Base-by-base conservation (phyloP, 2,113 vertebrate species). In the Engystomops pustulosus region DNA sequence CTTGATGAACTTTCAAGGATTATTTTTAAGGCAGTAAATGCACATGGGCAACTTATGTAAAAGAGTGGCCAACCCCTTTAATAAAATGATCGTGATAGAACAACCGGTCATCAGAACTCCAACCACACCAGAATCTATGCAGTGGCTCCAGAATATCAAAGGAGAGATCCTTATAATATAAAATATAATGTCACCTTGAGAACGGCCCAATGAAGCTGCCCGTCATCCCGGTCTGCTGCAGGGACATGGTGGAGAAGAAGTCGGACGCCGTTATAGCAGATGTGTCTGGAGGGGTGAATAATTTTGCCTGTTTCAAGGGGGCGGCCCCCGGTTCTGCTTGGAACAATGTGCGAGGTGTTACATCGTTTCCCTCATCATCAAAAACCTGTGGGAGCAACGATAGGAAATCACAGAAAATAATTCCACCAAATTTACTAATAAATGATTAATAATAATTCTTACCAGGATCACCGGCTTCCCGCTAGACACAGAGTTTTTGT, bases 301-400 rank as follows among this genome's bases (percentile, higher is more conserved):
- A 77, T 87, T 93, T 93, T 84, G 34, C 91, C 79, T 87, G 90
- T 87, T 89, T 95, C 27, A 30, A 1, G 6, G 32, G 85, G 6
- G 45, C 17, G 20, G 89, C 3, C 1, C 75, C 87, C n/a, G 91
- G 88, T 20, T 95, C 94, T 8, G 89, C 80, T 17, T 49, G 90
- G 86, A 91, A 93, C 67, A 99, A 93, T 0, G 95, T 92, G n/a
- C 4, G 91, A 1, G 97, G 97, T 0, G 97, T 97, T 78, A 98
- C 95, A 9, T 97, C 94, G 85, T 91, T 92, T 44, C 93, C 94
- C 4, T 90, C 82, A 0, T 90, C 88, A 89, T 98, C 96, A 75
- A 95, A 89, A 79, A 99, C 95, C 97, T 99, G 86, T 3, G 75
- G 74, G 32, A 10, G 30, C 88, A 81, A 27, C 58, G n/a, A 74